Evolutionary conservation across 2,888 invertebrate species (phyloP).

Genomic region (Pollenia griseotomentosa): DNA sequence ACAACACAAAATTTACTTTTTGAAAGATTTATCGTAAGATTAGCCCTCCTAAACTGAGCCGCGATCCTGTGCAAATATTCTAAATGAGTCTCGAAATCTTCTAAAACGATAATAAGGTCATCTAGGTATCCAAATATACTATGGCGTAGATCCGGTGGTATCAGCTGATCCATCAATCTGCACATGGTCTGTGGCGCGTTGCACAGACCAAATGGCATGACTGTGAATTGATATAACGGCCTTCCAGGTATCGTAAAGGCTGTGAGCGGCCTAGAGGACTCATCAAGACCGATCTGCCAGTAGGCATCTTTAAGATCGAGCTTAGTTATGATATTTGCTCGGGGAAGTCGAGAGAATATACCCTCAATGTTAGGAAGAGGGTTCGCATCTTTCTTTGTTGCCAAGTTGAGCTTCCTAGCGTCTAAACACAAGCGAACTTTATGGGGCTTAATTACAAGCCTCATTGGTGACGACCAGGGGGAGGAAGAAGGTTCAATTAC

Average conservation of each 20-base stretch:
- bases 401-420: slow-evolving; percentile 1
- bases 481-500: slow-evolving; percentile 12
- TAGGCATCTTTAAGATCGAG: slow-evolving; percentile 39
- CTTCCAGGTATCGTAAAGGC: slow-evolving; percentile 47
- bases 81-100: slow-evolving; percentile 19
- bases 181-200: background rate
- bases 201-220: slow-evolving; percentile 19
- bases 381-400: background rate
- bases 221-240: slow-evolving; percentile 1
- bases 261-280: slow-evolving; percentile 17
- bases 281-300: slow-evolving; percentile 1
- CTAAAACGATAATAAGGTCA: slow-evolving; percentile 14
- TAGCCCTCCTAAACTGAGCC: slow-evolving; percentile 22
- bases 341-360: slow-evolving; percentile 3
- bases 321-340: slow-evolving; percentile 11
- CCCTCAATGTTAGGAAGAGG: background rate
- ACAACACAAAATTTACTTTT: slow-evolving; percentile 47
- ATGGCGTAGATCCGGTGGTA: background rate
- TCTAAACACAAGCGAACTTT: slow-evolving; percentile 31
- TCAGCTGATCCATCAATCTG: slow-evolving; percentile 10
- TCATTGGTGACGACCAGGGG: background rate
- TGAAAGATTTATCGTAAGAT: slow-evolving; percentile 13
- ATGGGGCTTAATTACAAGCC: background rate
- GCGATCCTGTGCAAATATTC: slow-evolving; percentile 23
- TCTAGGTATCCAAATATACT: slow-evolving; percentile 1